Evolutionary conservation across 2,888 invertebrate genomes (phyloP).

Genomic region (Agrotis ipsilon): DNA sequence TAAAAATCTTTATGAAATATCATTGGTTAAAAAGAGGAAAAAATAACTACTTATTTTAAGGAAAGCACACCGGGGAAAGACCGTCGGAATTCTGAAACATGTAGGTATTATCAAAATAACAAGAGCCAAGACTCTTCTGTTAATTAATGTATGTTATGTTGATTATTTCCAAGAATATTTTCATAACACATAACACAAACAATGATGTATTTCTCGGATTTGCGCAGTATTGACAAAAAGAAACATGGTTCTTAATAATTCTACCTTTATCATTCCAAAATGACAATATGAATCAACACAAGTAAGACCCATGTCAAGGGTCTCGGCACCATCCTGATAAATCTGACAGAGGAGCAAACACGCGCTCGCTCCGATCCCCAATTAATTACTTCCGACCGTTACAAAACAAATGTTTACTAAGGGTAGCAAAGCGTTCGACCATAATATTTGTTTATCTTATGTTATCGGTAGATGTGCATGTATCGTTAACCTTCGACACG

Average conservation of each 20-base stretch:
- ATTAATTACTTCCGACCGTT: conserved; percentile 77
- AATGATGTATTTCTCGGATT: not conserved
- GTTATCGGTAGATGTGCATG: conserved; percentile 60
- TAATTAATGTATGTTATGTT: conserved; percentile 1
- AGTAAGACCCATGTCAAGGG: conserved; percentile 36
- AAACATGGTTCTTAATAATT: not conserved
- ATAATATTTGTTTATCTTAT: conserved; percentile 77
- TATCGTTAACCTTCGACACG: conserved; percentile 83
- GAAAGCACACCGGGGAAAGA: not conserved
- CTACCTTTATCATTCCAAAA: conserved; percentile 1
- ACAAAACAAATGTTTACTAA: conserved; percentile 79
- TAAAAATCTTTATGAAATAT: too few species aligned
- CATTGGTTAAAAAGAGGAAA: too few species aligned
- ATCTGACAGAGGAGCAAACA: conserved; percentile 62
- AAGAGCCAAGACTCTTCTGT: not conserved
- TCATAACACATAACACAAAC: not conserved
- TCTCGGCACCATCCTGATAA: conserved; percentile 59
- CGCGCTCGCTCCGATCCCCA: conserved; percentile 63
- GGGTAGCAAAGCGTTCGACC: conserved; percentile 73
- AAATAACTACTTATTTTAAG: too few species aligned
- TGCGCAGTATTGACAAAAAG: not conserved
- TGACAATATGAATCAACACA: conserved; percentile 29
- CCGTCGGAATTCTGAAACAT: not conserved
- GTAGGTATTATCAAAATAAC: not conserved
- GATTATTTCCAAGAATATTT: conserved; percentile 17